Conservation (phyloP, 2,113 vertebrate species). For the Platanista minor region DNA sequence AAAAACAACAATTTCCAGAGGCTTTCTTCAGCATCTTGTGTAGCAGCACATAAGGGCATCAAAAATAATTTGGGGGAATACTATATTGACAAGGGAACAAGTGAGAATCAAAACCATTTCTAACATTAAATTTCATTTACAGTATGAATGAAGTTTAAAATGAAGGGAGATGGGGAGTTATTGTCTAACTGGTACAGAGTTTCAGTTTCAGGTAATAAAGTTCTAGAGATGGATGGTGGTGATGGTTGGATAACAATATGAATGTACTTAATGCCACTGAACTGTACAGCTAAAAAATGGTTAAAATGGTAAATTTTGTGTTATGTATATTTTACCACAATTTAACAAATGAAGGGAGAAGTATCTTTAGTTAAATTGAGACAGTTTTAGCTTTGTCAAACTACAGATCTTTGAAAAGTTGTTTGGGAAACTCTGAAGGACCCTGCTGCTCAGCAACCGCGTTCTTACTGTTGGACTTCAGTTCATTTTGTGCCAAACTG, state of each 20-base stretch:
- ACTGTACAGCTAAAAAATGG: neutral
- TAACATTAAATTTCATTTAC: neutral
- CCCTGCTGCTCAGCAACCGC: neutral
- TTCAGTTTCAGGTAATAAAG: neutral
- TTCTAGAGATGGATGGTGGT: neutral
- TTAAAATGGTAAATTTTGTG: neutral
- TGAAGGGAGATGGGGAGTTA: neutral
- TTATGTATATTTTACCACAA: neutral
- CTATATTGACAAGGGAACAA: neutral
- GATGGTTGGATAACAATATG: neutral
- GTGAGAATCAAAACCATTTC: neutral
- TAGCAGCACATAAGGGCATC: neutral
- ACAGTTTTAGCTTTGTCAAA: neutral
- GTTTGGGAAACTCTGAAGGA: neutral
- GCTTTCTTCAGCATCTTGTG: neutral
- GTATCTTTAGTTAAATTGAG: neutral
- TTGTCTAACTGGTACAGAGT: neutral
- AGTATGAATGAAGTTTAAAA: neutral
- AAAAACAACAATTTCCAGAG: neutral
- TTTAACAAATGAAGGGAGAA: neutral
- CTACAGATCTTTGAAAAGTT: neutral
- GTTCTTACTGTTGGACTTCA: neutral
- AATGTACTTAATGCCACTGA: neutral
- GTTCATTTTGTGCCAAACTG: neutral
- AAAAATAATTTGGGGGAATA: neutral